These are phyloP conservation scores for Leptinotarsa undecemlineata DNA, from an alignment of 1,140 invertebrate genomes.

Conservation along the genomic window DNA sequence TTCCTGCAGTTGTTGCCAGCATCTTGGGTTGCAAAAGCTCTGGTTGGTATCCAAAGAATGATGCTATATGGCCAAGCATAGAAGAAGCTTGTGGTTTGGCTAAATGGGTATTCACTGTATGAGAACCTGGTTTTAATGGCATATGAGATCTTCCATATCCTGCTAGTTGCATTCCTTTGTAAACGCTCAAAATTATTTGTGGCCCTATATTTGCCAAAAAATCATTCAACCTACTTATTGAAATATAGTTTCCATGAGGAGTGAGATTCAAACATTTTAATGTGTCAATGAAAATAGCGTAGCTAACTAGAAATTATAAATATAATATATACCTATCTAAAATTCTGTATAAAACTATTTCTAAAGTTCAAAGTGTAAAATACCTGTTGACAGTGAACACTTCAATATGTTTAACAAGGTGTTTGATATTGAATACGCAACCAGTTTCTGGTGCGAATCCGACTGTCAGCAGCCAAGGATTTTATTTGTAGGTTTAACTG, in stretches of 20 bases:
- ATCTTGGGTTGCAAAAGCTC: constrained; percentile 52
- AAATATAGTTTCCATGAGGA: not conserved
- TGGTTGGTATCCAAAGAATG: constrained; percentile 54
- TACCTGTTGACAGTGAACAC: too few relatives aligned
- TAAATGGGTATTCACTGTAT: constrained; percentile 43
- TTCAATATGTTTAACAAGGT: too few relatives aligned
- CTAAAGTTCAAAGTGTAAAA: too few relatives aligned
- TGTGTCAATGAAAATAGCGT: too few relatives aligned
- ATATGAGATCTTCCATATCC: constrained; percentile 51
- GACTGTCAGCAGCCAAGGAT: too few relatives aligned
- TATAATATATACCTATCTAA: too few relatives aligned
- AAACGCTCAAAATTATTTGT: constrained; percentile 52
- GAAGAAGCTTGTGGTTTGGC: constrained; percentile 49
- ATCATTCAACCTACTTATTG: constrained; percentile 10
- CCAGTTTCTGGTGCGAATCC: too few relatives aligned
- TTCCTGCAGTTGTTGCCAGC: constrained; percentile 52
- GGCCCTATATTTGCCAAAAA: constrained; percentile 44
- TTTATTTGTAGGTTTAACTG: too few relatives aligned
- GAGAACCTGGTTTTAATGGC: constrained; percentile 47
- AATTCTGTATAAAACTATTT: too few relatives aligned
- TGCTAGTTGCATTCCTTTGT: constrained; percentile 44
- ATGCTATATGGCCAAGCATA: constrained; percentile 49
- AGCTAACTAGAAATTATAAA: too few relatives aligned
- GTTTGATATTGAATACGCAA: too few relatives aligned
- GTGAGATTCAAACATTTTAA: not conserved